Evolutionary conservation across 2,113 vertebrate species (phyloP).

Genomic region (Aegotheles bennettii): DNA sequence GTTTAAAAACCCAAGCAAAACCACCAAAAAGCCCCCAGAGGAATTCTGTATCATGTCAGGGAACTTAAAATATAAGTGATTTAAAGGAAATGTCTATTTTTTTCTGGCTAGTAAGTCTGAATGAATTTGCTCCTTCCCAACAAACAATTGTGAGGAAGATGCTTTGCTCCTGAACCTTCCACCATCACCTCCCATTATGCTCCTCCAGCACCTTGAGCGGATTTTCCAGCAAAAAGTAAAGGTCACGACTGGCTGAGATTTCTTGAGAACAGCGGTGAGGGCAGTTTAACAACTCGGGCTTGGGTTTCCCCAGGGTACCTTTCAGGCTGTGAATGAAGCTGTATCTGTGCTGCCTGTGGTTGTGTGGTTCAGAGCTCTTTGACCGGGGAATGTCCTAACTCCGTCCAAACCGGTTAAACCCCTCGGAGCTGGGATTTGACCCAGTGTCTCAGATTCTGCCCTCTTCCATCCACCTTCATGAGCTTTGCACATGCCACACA

Average conservation of each 20-base stretch:
- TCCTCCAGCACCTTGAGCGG: background rate
- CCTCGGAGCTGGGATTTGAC: fast-evolving
- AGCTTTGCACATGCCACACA: fast-evolving
- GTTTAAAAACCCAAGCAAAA: background rate
- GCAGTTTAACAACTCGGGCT: background rate
- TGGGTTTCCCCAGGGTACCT: background rate
- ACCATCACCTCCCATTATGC: background rate
- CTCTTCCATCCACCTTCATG: fast-evolving
- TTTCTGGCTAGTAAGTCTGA: background rate
- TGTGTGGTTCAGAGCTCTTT: background rate
- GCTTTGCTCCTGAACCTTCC: background rate
- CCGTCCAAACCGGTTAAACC: fast-evolving
- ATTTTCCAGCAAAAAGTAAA: background rate
- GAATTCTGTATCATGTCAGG: background rate
- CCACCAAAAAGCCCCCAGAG: fast-evolving
- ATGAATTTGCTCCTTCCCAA: background rate
- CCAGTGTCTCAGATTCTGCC: fast-evolving
- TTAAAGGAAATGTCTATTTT: background rate
- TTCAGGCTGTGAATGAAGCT: background rate
- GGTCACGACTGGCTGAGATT: background rate
- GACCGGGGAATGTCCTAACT: background rate
- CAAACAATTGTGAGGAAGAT: background rate
- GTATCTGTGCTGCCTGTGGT: background rate
- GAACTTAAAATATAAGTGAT: background rate
- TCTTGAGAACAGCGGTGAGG: background rate